Evolutionary conservation across 2,888 invertebrate species (phyloP).

Genomic region (Euphydryas editha): DNA sequence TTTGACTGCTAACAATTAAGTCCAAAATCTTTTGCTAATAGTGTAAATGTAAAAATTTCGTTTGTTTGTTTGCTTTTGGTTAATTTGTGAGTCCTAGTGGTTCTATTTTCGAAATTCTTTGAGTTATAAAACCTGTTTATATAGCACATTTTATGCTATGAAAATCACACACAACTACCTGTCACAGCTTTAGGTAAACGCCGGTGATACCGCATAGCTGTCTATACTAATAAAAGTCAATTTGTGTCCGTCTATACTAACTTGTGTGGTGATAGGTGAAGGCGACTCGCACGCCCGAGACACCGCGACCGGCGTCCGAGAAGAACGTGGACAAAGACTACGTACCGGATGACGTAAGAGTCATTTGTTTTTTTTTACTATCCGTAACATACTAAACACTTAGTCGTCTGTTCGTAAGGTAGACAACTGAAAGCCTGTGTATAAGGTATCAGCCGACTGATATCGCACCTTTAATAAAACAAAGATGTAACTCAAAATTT

Average conservation of each 20-base stretch:
- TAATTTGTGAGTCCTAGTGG: not conserved
- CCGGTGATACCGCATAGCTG: not conserved
- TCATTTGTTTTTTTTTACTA: not conserved
- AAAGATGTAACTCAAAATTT: too few species aligned
- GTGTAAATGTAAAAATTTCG: not conserved
- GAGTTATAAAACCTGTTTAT: too few species aligned
- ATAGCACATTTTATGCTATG: too few species aligned
- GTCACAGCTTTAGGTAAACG: too few species aligned
- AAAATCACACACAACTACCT: too few species aligned
- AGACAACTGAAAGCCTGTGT: too few species aligned
- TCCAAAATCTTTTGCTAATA: not conserved
- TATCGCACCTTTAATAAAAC: too few species aligned
- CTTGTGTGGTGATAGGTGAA: slow-evolving; percentile 61
- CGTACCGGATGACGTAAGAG: slow-evolving; percentile 63
- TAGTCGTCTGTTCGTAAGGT: too few species aligned
- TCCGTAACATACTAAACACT: too few species aligned
- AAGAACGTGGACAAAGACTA: slow-evolving; percentile 55
- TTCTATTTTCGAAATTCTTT: not conserved
- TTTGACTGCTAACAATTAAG: too few species aligned
- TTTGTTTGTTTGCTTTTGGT: not conserved
- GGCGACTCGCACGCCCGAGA: slow-evolving; percentile 77
- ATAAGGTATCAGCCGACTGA: too few species aligned
- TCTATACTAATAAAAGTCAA: not conserved
- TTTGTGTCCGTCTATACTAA: not conserved
- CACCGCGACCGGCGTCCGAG: slow-evolving; percentile 76